Evolutionary conservation across 2,797 vertebrate genomes (phyloP).

Genomic region (Setipinna tenuifilis): DNA sequence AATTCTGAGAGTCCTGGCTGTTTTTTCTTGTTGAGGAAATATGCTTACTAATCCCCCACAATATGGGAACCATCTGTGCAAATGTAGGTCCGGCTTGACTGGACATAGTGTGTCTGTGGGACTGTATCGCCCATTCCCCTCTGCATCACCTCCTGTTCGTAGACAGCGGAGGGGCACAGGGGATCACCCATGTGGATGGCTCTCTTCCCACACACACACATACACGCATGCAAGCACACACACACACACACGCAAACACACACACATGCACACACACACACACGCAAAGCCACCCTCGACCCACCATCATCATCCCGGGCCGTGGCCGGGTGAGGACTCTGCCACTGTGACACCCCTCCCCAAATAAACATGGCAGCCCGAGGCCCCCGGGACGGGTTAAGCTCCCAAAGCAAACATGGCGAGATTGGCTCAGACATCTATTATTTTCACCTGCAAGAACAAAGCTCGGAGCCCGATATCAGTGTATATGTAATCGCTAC

Average conservation of each 20-base stretch:
- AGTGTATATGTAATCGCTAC: conserved; percentile 15
- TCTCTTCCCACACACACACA: conserved; percentile 19
- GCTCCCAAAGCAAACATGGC: conserved; percentile 40
- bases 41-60: conserved; percentile 69
- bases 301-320: neutral
- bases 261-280: conserved; percentile 9
- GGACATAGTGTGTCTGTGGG: conserved; percentile 58
- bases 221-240: neutral
- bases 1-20: conserved; percentile 69
- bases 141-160: conserved; percentile 55
- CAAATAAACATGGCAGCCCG: conserved; percentile 63
- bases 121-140: conserved; percentile 49
- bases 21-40: conserved; percentile 72
- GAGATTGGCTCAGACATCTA: conserved; percentile 28
- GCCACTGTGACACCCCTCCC: conserved; percentile 48
- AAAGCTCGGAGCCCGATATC: conserved; percentile 24
- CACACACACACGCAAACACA: neutral
- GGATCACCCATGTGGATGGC: conserved; percentile 45
- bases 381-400: conserved; percentile 52
- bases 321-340: conserved; percentile 33
- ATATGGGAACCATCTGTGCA: conserved; percentile 81
- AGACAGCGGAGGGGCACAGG: conserved; percentile 6
- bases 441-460: conserved; percentile 40
- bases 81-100: conserved; percentile 60
- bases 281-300: neutral